Evolutionary conservation across 1,140 invertebrate species (phyloP), one percentile per base, ranked within the genome.

Genomic region (Anastrepha ludens): DNA sequence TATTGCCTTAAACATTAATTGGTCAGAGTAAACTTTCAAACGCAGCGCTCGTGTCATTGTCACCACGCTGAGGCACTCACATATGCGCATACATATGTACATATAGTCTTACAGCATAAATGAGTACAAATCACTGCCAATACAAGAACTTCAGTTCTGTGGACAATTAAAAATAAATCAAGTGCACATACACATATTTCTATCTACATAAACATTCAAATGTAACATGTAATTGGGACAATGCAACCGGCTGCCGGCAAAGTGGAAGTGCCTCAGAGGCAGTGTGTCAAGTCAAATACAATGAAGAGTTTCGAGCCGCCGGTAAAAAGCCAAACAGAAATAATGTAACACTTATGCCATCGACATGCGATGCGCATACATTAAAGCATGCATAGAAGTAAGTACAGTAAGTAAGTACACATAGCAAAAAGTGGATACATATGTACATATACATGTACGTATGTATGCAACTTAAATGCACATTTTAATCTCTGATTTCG

Each of bases 201-300:
- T 29, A 29, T 29, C 29, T 29, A 41, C n/a, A 55, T 55, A 55
- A 7, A 81, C 74, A 81, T 81, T 55, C 47, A 81, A 55, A n/a
- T 81, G 74, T 81, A 55, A 74, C n/a, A 55, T 55, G 15, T 55
- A 81, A 81, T 81, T 81, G 74, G 47, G n/a, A 81, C 74, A 81
- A 55, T 20, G 20, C 74, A 81, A 55, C 9, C 9, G 74, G 44
- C 74, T 78, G 44, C 17, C 74, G 74, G 47, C 74, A 55, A 55
- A 55, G 9, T 81, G 47, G 74, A 81, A 81, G 74, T 55, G 74
- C 74, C 74, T 50, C 47, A 81, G 74, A 74, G 67, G 3, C 64
- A 11, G 3, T 67, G 29, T 11, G 8, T 13, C 64, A 67, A 67
- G n/a, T 11, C 50, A 55, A 55, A 55, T 6, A 11, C 41, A n/a